Percentiles rank a stretch among this genome's conserved stretches.
Conservation (phyloP, 2,113 vertebrate genomes). For the Hippocampus barbouri region DNA sequence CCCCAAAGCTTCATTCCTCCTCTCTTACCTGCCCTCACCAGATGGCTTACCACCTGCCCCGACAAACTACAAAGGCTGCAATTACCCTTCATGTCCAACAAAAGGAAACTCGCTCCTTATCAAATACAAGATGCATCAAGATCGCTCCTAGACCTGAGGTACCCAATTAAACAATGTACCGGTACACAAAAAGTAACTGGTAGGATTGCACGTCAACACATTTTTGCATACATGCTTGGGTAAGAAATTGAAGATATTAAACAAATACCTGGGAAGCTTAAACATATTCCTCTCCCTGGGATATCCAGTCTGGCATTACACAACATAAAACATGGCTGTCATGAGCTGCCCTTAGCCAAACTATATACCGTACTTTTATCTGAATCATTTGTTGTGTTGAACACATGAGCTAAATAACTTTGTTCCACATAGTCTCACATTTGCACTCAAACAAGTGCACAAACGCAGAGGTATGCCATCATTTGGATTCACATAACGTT, state of each 20-base stretch:
- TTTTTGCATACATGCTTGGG: background rate
- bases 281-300: background rate
- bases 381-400: background rate
- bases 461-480: constrained; percentile 4
- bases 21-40: constrained; percentile 66
- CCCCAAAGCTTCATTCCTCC: constrained; percentile 51
- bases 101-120: constrained; percentile 32
- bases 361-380: background rate
- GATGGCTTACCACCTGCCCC: constrained; percentile 70
- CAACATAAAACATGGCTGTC: background rate
- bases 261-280: background rate
- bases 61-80: constrained; percentile 65
- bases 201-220: background rate
- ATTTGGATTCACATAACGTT: constrained; percentile 46
- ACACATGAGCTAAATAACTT: background rate
- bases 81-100: constrained; percentile 68
- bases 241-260: background rate
- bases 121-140: constrained; percentile 11
- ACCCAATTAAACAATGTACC: constrained; percentile 4
- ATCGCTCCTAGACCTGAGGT: background rate
- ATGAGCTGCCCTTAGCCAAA: background rate
- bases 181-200: constrained; percentile 11
- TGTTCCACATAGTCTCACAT: constrained; percentile 1
- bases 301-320: background rate
- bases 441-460: constrained; percentile 8